Evolutionary conservation across 2,797 vertebrate genomes (phyloP).

Genomic region (Onychomys torridus): DNA sequence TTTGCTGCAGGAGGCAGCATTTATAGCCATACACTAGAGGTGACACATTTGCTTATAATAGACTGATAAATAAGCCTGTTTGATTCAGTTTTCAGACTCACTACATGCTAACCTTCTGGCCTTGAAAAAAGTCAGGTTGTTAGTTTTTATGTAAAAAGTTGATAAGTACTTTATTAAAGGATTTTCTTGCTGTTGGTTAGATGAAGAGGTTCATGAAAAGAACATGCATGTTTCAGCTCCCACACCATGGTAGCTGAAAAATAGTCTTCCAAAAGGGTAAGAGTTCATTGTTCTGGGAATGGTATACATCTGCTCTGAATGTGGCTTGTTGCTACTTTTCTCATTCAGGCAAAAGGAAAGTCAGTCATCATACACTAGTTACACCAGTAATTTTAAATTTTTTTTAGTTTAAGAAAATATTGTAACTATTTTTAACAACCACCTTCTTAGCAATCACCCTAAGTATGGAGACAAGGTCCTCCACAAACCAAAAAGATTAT

Average conservation of each 20-base stretch:
- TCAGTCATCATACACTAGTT: neutral
- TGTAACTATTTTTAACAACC: neutral
- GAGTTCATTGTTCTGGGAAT: neutral
- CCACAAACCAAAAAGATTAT: neutral
- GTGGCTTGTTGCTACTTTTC: neutral
- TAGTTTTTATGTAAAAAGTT: neutral
- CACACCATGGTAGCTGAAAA: neutral
- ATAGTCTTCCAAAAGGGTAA: neutral
- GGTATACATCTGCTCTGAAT: neutral
- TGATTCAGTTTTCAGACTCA: neutral
- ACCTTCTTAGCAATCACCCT: neutral
- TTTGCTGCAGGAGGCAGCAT: neutral
- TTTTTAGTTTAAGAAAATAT: neutral
- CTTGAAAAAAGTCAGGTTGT: neutral
- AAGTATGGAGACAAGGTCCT: neutral
- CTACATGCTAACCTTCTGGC: fast-evolving
- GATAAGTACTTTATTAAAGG: neutral
- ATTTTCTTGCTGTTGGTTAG: neutral
- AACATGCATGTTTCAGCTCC: neutral
- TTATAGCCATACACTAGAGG: neutral
- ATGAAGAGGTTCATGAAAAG: neutral
- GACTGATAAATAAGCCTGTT: neutral
- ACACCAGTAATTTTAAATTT: no score
- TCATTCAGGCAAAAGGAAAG: neutral
- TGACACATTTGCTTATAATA: neutral